These are phyloP conservation scores for Pediacus dermestoides DNA, from an alignment of 2,888 invertebrate genomes.

Conservation along the genomic window DNA sequence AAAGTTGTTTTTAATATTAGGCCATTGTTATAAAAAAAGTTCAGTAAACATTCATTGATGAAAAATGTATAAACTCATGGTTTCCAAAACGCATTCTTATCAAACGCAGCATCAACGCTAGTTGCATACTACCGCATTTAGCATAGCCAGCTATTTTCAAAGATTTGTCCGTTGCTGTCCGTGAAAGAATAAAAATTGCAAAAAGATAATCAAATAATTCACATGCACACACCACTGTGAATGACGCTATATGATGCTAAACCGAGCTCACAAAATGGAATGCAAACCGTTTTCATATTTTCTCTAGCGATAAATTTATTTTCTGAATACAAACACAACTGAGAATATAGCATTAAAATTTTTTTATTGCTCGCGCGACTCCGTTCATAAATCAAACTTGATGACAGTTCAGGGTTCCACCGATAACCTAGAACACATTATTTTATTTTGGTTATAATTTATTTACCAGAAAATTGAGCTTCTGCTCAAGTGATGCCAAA, in stretches of 20 bases:
- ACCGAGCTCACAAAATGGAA: constrained; percentile 28
- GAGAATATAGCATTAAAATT: constrained; percentile 35
- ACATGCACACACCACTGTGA: constrained; percentile 26
- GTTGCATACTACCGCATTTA: too few relatives aligned
- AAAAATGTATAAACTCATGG: too few relatives aligned
- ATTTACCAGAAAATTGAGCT: too few relatives aligned
- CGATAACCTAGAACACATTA: constrained; percentile 20
- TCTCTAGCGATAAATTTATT: constrained; percentile 10
- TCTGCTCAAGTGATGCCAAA: too few relatives aligned
- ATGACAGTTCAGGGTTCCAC: constrained; percentile 27
- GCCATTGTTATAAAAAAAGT: too few relatives aligned
- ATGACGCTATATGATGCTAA: constrained; percentile 25
- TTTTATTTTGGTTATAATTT: too few relatives aligned
- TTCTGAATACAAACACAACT: constrained; percentile 33
- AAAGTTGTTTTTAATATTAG: too few relatives aligned
- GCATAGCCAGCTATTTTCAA: too few relatives aligned
- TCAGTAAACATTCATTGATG: too few relatives aligned
- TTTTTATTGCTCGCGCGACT: constrained; percentile 31
- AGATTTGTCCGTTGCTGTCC: too few relatives aligned
- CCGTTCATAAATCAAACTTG: constrained; percentile 30
- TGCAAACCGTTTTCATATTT: constrained; percentile 30
- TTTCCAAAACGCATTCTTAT: too few relatives aligned
- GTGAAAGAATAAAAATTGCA: constrained; percentile 16
- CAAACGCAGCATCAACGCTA: too few relatives aligned
- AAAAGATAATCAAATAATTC: constrained; percentile 26